Evolutionary conservation across 1,140 invertebrate genomes (phyloP), one percentile per base, ranked within the genome.

Genomic region (Drosophila sp.): DNA sequence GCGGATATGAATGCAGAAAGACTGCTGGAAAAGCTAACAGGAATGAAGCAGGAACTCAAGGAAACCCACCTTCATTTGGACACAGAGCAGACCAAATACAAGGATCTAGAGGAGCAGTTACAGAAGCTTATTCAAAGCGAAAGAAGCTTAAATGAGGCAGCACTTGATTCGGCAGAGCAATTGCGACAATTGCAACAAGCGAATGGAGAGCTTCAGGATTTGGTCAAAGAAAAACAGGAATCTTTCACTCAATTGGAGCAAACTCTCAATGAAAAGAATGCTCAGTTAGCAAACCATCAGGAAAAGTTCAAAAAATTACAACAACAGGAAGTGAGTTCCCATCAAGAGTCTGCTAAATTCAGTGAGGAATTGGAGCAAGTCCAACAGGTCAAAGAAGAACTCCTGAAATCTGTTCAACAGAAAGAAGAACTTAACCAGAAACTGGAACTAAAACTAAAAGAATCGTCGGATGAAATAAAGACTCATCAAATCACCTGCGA

Each of bases 1-100:
- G 64, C 86, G 1, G 90, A 91, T 56, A 81, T 89, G 80, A 91
- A 89, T 58, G 64, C 81, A 0, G 83, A 82, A 60, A 71, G 82
- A 5, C 56, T 91, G 29, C 56, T 84, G 1, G 90, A 91, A 58
- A 89, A 89, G 55, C 54, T 91, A 2, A 74, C 85, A 6, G 69
- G 61, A 4, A 78, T 91, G 65, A 90, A 91, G 66, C 69, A 76
- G 35, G 81, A 91, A 55, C 66, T 91, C 1, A 79, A 71, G 47
- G 40, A 82, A 32, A 83, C 84, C 0, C 84, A 86, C 58, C 41
- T 29, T 3, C 65, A 83, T 23, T 69, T 83, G 1, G 76, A 77
- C 3, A 25, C 41, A 10, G 58, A 70, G 1, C 66, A 70, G n/a
- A 44, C 29, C 27, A 66, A 3, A 32, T 47, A 27, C 10, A n/a